Evolutionary conservation across 2,113 vertebrate species (phyloP).

Genomic region (Dasyurus viverrinus): DNA sequence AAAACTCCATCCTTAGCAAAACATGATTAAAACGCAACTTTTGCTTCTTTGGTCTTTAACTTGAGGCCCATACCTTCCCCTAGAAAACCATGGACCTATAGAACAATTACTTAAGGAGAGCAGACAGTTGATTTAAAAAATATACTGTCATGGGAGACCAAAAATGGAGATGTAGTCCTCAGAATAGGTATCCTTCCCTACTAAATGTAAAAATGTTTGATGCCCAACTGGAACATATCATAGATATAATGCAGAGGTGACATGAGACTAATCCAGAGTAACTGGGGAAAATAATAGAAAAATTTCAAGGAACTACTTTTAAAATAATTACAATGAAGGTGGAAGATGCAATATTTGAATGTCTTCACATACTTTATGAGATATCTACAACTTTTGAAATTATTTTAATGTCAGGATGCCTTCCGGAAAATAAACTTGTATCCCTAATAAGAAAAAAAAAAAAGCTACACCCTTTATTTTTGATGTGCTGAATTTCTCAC

Average conservation of each 20-base stretch:
- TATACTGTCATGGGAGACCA: neutral
- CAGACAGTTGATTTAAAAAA: neutral
- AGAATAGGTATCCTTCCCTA: neutral
- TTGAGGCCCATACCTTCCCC: neutral
- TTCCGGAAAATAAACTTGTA: neutral
- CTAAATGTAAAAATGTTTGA: neutral
- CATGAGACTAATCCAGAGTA: neutral
- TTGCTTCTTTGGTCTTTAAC: neutral
- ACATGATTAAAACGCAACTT: neutral
- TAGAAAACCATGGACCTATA: neutral
- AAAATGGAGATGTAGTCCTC: neutral
- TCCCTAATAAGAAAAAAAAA: neutral
- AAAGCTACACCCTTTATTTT: neutral
- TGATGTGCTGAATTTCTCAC: neutral
- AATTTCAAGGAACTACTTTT: neutral
- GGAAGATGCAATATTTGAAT: neutral
- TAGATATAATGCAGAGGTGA: neutral
- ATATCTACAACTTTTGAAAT: no score
- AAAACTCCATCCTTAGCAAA: neutral
- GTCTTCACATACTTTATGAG: neutral
- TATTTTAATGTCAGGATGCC: neutral
- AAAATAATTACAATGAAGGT: neutral
- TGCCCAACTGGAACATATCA: neutral
- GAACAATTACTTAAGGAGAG: neutral
- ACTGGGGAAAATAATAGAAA: neutral